Evolutionary conservation across 2,113 vertebrate genomes (phyloP), one percentile per base, ranked within the genome.

Genomic region (Calyptomena viridis): DNA sequence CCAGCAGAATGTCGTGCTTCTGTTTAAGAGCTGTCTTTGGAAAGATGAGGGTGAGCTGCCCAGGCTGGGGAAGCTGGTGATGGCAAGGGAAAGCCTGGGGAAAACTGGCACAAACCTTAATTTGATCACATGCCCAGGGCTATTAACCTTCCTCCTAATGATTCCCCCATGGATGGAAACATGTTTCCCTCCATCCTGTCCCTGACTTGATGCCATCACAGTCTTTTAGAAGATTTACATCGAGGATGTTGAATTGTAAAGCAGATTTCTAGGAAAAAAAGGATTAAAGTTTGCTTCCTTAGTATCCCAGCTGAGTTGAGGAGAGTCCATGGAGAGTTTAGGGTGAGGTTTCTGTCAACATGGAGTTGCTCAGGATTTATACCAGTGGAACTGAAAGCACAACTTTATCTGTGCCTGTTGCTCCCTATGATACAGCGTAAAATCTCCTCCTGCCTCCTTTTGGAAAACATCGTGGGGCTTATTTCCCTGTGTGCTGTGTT

Each of bases 101-200:
- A 77, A 82, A 96, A 89, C 90, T 95, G 95, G 96, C 94, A 83
- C 80, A 40, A 74, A n/a, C 77, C 56, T 91, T 15, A 66, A 94
- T 91, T 90, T 90, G 90, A 89, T 90, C 22, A 22, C 68, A 50
- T 84, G 94, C 93, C 94, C 94, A 56, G 91, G 88, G 81, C 79
- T 79, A 91, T 96, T 95, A 91, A 93, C 78, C 74, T 78, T 89
- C 69, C 23, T 91, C 68, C 78, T 60, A 77, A 82, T 77, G 78
- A 80, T 95, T 52, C 68, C 85, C 83, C 66, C 60, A 53, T 1
- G 9, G 76, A 73, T 14, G n/a, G 85, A 97, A 95, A 71, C 85
- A 28, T 49, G 5, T 68, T 96, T 90, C 62, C 71, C 66, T 95
- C 89, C 81, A 50, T 90, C 86, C 89, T 91, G 40, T 84, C 81